A percentile compares a stretch with the other conserved stretches of the same genome.
phyloP scores from a whole-genome alignment of 2,113 vertebrate genomes.

The Cyphomyrus discorhynchus region DNA sequence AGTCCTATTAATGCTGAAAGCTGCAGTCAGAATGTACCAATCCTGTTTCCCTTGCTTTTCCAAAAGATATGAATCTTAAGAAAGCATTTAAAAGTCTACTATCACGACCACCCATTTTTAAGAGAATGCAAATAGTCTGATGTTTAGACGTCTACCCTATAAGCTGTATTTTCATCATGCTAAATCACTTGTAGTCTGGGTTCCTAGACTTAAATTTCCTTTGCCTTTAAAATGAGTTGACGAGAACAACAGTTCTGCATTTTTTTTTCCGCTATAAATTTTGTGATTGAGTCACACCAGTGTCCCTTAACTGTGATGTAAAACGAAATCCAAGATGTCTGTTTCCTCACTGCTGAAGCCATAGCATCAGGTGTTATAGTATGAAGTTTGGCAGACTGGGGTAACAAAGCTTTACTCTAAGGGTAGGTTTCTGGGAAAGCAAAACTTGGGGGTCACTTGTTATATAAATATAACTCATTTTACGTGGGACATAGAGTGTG shows the following conservation, averaged over 20 bases:
- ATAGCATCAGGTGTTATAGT: neutral
- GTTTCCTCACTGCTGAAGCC: neutral
- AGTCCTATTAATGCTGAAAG: neutral
- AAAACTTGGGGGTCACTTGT: neutral
- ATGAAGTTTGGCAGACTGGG: neutral
- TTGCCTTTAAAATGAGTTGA: neutral
- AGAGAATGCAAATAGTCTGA: neutral
- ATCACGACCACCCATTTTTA: neutral
- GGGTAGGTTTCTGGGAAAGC: neutral
- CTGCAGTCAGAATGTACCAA: neutral
- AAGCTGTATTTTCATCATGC: neutral
- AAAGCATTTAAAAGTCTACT: neutral
- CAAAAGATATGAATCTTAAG: neutral
- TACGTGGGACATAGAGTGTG: neutral
- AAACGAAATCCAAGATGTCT: conserved; percentile 1
- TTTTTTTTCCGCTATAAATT: neutral
- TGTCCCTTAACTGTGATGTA: neutral
- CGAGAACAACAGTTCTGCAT: neutral
- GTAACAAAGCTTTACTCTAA: neutral
- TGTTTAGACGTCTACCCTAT: neutral
- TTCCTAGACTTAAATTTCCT: neutral
- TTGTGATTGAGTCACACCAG: neutral
- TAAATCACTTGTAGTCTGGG: neutral
- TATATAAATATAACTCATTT: neutral
- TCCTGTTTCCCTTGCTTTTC: neutral